Evolutionary conservation across 37 sponge, comb jelly and placozoan species (phyloP).

Genomic region (Ianthella basta): DNA sequence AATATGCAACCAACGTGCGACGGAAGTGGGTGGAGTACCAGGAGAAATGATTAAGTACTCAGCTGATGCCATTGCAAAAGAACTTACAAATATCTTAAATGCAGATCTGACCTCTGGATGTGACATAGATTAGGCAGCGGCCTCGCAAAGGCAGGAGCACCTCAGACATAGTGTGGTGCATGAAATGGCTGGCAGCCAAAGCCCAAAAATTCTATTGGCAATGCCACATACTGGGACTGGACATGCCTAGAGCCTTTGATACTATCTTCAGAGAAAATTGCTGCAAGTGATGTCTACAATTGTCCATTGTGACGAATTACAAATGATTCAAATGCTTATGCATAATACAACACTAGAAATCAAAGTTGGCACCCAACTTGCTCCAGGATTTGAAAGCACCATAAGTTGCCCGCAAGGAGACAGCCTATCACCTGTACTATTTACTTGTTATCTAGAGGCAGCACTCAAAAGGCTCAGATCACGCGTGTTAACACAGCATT

Average conservation of each 20-base stretch:
- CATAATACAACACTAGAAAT: constrained; percentile 30
- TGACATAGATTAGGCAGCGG: constrained; percentile 2
- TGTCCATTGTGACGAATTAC: constrained; percentile 2
- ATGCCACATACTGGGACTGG: constrained; percentile 16
- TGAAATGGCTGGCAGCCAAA: constrained; percentile 24
- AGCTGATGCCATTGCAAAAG: constrained; percentile 24
- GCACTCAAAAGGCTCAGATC: constrained; percentile 5
- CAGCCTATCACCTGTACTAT: constrained; percentile 24
- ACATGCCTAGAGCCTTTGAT: constrained; percentile 10
- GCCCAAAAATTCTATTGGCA: constrained; percentile 10
- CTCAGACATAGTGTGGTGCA: constrained; percentile 20
- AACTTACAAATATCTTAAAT: neutral
- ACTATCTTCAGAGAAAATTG: constrained; percentile 10
- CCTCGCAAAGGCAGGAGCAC: constrained; percentile 7
- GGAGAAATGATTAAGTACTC: neutral
- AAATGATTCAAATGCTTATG: constrained; percentile 23
- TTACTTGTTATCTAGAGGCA: constrained; percentile 20
- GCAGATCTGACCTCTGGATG: constrained; percentile 10
- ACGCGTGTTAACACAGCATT: neutral
- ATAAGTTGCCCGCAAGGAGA: constrained; percentile 11
- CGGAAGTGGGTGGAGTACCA: neutral
- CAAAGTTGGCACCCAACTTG: constrained; percentile 24
- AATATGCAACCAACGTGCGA: no score
- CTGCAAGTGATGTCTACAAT: constrained; percentile 26
- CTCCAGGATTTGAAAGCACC: constrained; percentile 9